Base-by-base conservation (phyloP, 1,140 invertebrate species). In the Drosophila mayri region DNA sequence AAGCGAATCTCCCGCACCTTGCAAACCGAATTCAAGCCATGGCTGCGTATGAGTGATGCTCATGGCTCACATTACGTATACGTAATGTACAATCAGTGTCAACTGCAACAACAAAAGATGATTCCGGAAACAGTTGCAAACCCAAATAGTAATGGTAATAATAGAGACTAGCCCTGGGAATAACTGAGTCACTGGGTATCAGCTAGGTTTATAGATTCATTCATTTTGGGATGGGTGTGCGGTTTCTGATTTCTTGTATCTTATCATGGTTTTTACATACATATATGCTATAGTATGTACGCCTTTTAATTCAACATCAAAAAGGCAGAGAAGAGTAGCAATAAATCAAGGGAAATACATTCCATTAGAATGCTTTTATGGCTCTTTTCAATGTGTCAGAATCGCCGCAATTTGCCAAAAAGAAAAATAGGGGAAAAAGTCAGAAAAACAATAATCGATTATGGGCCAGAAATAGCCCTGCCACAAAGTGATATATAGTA, bases 301-400 rank as follows among this genome's bases (percentile, higher is more conserved):
- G 71, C 76, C 67, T 88, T 61, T 72, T 76, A 72, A 87, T 62
- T 64, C 70, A 70, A 87, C 79, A 88, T 86, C 84, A 88, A 87
- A 87, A 72, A 76, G 68, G 58, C 41, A 20, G 49, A 41, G 22
- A 55, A 55, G 25, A 52, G 47, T 59, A 61, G 62, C 67, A 9
- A 87, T 87, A 87, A 83, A 87, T 86, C 82, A 87, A 50, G 66
- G 28, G 54, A 75, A 59, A 78, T 67, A 55, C 14, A 75, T 79
- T 75, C 68, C 66, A 58, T 64, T 63, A 52, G 46, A 73, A 64
- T 46, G 49, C 49, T 76, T 78, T 76, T 76, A 68, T 62, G 44
- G 66, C 58, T 77, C 66, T 70, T 66, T 70, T 14, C 64, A 83
- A 79, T 72, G 79, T 86, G 83, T 86, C 81, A 58, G 80, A 79